These are phyloP conservation scores for Seriola quinqueradiata DNA, from an alignment of 2,113 vertebrate genomes.

Conservation along the genomic window DNA sequence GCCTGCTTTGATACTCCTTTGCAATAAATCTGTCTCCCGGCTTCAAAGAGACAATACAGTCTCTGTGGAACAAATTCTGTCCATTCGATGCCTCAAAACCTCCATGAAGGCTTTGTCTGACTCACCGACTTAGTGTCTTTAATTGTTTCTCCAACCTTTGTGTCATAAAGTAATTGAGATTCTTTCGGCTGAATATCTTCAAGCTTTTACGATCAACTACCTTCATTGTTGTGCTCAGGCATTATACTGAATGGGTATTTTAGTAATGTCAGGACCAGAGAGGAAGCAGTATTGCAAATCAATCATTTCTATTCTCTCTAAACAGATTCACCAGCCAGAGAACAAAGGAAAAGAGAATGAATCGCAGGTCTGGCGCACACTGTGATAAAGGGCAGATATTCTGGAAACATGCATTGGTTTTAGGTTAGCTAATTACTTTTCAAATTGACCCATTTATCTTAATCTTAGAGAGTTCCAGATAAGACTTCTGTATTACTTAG, in stretches of 20 bases:
- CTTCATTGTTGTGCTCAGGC: conserved; percentile 37
- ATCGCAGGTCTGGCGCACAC: conserved; percentile 57
- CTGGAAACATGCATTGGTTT: conserved; percentile 21
- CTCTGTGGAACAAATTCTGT: conserved; percentile 58
- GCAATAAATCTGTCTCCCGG: conserved; percentile 67
- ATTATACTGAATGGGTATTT: conserved; percentile 37
- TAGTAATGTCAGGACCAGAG: conserved; percentile 61
- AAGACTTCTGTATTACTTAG: conserved; percentile 52
- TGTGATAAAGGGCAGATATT: conserved; percentile 62
- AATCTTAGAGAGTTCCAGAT: conserved; percentile 68
- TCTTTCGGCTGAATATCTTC: conserved; percentile 10
- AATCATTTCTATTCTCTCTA: conserved; percentile 82
- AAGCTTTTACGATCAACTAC: background rate
- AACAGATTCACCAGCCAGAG: conserved; percentile 55
- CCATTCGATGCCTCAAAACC: conserved; percentile 48
- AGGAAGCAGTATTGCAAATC: conserved; percentile 55
- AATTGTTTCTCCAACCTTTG: conserved; percentile 57
- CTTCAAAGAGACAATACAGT: conserved; percentile 70
- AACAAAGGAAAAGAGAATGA: conserved; percentile 64
- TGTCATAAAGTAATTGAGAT: conserved; percentile 51
- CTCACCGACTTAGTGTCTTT: conserved; percentile 46
- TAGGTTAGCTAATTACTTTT: conserved; percentile 76
- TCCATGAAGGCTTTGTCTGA: conserved; percentile 49
- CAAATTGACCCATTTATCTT: conserved; percentile 79
- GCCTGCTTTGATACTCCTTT: conserved; percentile 68